Evolutionary conservation across 1,140 invertebrate species (phyloP).

Genomic region (Drosophila lowei): DNA sequence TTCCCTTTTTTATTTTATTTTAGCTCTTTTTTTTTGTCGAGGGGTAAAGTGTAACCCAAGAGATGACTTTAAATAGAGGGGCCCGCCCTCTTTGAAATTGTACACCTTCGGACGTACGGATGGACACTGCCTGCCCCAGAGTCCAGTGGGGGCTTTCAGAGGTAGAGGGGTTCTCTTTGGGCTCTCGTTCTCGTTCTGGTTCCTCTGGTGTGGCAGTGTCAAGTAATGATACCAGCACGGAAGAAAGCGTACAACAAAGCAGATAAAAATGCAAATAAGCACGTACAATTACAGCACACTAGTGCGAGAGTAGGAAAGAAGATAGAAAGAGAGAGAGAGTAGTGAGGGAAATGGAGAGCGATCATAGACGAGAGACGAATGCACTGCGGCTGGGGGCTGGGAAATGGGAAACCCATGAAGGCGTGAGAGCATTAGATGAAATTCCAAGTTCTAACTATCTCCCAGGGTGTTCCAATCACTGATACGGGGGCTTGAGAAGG

Average conservation of each 20-base stretch:
- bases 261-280: constrained; percentile 76
- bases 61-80: constrained; percentile 43
- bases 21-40: not conserved
- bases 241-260: constrained; percentile 72
- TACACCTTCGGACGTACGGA: constrained; percentile 15
- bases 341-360: constrained; percentile 14
- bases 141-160: too few relatives aligned
- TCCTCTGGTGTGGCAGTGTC: constrained; percentile 27
- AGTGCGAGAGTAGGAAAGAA: not conserved
- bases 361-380: constrained; percentile 42
- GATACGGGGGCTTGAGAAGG: constrained; percentile 12
- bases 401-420: constrained; percentile 40
- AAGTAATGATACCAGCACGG: constrained; percentile 47
- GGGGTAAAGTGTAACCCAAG: constrained; percentile 5
- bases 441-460: constrained; percentile 12
- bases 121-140: too few relatives aligned
- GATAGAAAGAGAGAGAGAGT: constrained; percentile 1
- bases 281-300: constrained; percentile 49
- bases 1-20: constrained; percentile 4
- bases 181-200: constrained; percentile 10
- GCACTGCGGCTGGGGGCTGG: constrained; percentile 35
- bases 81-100: constrained; percentile 29
- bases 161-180: too few relatives aligned
- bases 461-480: constrained; percentile 19
- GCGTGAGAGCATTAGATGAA: constrained; percentile 47